Conservation (phyloP, 2,113 vertebrate genomes). For the Bambusicola thoracicus region DNA sequence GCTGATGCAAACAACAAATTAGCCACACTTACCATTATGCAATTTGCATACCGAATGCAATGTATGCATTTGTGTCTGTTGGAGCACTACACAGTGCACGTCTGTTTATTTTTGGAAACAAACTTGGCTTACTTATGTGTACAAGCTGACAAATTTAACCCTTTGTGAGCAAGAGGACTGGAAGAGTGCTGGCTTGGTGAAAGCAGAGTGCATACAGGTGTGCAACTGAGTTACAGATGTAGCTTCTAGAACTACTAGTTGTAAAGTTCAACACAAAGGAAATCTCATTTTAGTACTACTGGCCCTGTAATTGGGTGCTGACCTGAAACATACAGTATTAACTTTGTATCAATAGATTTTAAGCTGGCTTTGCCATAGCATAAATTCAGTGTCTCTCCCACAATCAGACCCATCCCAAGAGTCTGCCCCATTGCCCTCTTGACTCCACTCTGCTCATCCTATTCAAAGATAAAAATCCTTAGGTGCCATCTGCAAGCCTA, state of each 20-base stretch:
- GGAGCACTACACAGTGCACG: not conserved
- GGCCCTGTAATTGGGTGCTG: not conserved
- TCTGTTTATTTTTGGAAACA: not conserved
- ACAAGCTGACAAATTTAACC: not conserved
- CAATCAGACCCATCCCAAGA: not conserved
- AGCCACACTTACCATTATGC: not conserved
- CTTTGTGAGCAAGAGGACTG: not conserved
- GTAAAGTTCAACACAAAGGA: not conserved
- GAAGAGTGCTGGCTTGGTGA: not conserved
- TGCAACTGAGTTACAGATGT: not conserved
- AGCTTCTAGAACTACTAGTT: not conserved
- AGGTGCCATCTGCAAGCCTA: not conserved
- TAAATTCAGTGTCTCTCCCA: not conserved
- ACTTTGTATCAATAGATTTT: not conserved
- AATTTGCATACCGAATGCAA: not conserved
- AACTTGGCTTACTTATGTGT: not conserved
- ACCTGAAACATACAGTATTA: not conserved
- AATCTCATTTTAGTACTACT: not conserved
- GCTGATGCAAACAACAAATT: not conserved
- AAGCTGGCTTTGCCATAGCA: not conserved
- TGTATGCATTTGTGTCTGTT: not conserved
- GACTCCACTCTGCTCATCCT: not conserved
- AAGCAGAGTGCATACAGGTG: not conserved
- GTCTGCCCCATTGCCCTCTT: not conserved
- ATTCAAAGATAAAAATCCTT: not conserved